A percentile compares a stretch with the other conserved stretches of the same genome.
These are phyloP conservation scores for Hemichromis elongatus DNA, from an alignment of 2,113 vertebrate species.

Conservation along the genomic window DNA sequence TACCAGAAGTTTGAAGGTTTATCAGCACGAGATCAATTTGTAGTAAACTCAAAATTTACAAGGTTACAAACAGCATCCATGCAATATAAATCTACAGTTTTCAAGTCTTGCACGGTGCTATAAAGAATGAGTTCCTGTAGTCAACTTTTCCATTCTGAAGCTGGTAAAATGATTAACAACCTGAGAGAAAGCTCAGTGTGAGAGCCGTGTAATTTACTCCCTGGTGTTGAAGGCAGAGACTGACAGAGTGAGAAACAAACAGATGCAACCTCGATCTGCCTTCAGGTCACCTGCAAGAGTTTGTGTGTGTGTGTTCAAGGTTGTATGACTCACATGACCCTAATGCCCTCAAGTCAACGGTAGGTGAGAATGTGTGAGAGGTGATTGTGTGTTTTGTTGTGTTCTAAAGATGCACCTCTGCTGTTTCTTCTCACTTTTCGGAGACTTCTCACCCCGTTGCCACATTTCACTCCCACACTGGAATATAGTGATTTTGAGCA, in stretches of 20 bases:
- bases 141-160: not conserved
- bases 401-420: not conserved
- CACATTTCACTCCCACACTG: constrained; percentile 30
- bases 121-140: not conserved
- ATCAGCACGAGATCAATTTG: not conserved
- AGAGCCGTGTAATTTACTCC: not conserved
- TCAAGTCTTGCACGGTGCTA: too few relatives aligned
- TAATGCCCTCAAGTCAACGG: not conserved
- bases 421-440: not conserved
- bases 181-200: not conserved
- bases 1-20: not conserved
- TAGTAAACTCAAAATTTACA: rapidly evolving
- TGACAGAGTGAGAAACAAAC: not conserved
- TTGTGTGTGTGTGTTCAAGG: not conserved
- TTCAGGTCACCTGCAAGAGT: not conserved
- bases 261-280: not conserved
- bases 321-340: not conserved
- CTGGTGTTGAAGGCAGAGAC: not conserved
- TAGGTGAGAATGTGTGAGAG: not conserved
- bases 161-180: not conserved
- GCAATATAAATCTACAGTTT: not conserved
- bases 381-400: not conserved
- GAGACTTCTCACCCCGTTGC: constrained; percentile 35
- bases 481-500: not conserved
- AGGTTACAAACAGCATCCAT: not conserved